phyloP scores from a whole-genome alignment of 2,113 vertebrate species.

The Boleophthalmus pectinirostris region DNA sequence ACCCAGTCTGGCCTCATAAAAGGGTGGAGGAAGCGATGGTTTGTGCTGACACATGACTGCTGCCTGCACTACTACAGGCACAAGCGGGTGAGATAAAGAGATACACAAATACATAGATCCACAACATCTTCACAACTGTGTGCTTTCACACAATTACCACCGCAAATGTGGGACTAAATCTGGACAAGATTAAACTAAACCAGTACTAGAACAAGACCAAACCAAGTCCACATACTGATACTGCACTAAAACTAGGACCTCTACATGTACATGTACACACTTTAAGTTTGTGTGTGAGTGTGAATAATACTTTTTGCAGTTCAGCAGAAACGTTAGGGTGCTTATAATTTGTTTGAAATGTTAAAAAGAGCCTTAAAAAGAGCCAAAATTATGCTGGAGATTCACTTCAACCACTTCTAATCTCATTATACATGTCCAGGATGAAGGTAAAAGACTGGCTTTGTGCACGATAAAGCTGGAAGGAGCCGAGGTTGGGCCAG shows the following conservation, averaged over 20 bases:
- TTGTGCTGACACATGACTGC: conserved; percentile 85
- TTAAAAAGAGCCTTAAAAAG: too few relatives aligned
- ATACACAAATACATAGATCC: neutral
- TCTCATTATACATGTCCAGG: conserved; percentile 67
- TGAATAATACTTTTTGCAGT: too few relatives aligned
- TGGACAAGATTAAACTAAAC: too few relatives aligned
- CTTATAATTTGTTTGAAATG: too few relatives aligned
- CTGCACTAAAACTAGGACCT: neutral
- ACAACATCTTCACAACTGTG: neutral
- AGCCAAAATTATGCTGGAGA: too few relatives aligned
- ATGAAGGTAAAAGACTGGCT: conserved; percentile 84
- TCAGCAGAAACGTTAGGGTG: too few relatives aligned
- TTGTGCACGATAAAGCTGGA: conserved; percentile 83
- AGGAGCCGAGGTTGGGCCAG: conserved; percentile 83
- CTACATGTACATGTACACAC: too few relatives aligned
- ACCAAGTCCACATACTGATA: too few relatives aligned
- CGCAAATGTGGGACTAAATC: too few relatives aligned
- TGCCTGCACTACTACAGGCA: conserved; percentile 74
- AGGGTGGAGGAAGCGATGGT: conserved; percentile 96
- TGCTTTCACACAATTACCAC: too few relatives aligned
- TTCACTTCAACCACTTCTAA: neutral
- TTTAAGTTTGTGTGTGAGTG: too few relatives aligned
- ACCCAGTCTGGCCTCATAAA: conserved; percentile 86
- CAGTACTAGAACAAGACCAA: too few relatives aligned
- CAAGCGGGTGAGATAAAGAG: neutral